A percentile compares a stretch with the other conserved stretches of the same genome.
These are phyloP conservation scores for Cercocebus atys DNA, from an alignment of 2,113 vertebrate genomes.

Conservation along the genomic window DNA sequence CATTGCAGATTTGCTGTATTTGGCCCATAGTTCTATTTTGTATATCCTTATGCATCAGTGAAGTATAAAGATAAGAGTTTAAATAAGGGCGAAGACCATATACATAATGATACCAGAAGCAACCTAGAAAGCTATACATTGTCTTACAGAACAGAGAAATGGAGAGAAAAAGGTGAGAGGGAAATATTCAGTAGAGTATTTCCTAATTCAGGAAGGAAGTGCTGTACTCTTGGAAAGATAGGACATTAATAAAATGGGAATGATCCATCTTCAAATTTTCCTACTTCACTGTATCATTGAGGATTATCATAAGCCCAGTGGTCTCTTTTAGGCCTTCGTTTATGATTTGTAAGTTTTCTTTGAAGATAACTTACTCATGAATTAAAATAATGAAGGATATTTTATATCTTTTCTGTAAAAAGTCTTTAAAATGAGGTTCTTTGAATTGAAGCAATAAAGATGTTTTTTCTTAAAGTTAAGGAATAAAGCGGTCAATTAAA, in stretches of 20 bases:
- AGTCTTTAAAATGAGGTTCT: constrained; percentile 20
- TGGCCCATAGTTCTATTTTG: background rate
- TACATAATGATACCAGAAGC: background rate
- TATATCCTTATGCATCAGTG: background rate
- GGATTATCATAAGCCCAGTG: no score
- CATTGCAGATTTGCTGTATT: background rate
- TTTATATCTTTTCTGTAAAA: background rate
- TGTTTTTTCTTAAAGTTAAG: background rate
- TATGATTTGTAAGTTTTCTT: background rate
- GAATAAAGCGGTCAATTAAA: constrained; percentile 8
- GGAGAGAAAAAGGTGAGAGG: background rate
- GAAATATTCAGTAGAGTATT: background rate
- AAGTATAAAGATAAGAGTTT: background rate
- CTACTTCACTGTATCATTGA: background rate
- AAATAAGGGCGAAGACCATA: background rate
- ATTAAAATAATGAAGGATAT: background rate
- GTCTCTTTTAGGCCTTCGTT: background rate
- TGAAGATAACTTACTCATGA: background rate
- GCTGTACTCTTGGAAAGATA: background rate
- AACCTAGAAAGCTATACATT: background rate
- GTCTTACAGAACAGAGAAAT: background rate
- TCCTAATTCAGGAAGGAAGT: background rate
- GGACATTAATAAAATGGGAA: background rate
- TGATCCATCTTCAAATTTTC: background rate
- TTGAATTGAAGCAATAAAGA: background rate